phyloP scores from a whole-genome alignment of 2,797 vertebrate genomes.

The Acipenser oxyrinchus region DNA sequence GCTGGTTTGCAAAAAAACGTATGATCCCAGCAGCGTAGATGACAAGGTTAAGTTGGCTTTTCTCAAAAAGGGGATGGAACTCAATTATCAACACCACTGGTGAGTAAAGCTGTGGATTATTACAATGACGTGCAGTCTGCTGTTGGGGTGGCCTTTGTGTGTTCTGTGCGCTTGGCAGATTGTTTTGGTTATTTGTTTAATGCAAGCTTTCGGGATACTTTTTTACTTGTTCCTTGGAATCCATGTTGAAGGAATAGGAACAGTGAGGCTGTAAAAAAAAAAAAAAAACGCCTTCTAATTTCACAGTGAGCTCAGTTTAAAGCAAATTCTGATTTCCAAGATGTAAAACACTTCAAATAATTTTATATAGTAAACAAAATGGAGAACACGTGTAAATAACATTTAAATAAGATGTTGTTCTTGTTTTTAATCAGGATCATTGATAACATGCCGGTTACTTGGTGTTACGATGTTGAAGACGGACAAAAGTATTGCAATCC shows the following conservation, averaged over 20 bases:
- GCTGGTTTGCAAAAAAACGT: conserved; percentile 63
- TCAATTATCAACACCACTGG: conserved; percentile 91
- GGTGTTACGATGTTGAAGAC: conserved; percentile 80
- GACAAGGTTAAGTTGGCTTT: conserved; percentile 66
- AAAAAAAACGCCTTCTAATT: too few relatives aligned
- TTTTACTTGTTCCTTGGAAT: too few relatives aligned
- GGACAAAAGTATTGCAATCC: conserved; percentile 78
- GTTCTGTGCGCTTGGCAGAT: not conserved
- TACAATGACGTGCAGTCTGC: not conserved
- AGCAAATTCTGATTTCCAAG: too few relatives aligned
- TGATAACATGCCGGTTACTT: conserved; percentile 88
- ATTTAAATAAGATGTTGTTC: conserved; percentile 13
- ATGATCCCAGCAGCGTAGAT: conserved; percentile 41
- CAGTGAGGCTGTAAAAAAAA: too few relatives aligned
- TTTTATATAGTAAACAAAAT: too few relatives aligned
- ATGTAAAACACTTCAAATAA: too few relatives aligned
- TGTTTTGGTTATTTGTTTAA: not conserved
- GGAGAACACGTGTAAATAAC: too few relatives aligned
- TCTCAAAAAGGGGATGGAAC: conserved; percentile 80
- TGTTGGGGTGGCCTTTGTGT: not conserved
- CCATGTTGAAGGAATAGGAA: too few relatives aligned
- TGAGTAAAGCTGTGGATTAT: conserved; percentile 30
- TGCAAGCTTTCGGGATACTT: not conserved
- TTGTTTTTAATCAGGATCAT: conserved; percentile 67
- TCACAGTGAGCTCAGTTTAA: too few relatives aligned